Evolutionary conservation across 2,888 invertebrate genomes (phyloP).

Genomic region (Operophtera brumata): DNA sequence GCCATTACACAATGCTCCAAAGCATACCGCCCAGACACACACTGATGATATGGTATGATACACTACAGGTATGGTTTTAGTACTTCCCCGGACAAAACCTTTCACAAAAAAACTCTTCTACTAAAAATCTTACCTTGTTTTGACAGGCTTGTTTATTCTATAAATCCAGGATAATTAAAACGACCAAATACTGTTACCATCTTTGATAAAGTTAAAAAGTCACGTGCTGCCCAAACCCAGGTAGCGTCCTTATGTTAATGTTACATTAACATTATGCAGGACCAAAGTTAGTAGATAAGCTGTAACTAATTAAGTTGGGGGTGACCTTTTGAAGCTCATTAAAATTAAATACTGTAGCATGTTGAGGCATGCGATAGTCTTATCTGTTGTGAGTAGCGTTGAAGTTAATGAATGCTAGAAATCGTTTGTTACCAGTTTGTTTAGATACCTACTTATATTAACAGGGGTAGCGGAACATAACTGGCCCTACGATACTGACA

Average conservation of each 20-base stretch:
- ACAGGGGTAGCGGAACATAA: too few species aligned
- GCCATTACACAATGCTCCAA: too few species aligned
- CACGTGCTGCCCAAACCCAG: conserved; percentile 28
- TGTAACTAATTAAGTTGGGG: conserved; percentile 57
- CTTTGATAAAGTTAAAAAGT: conserved; percentile 22
- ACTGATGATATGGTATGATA: too few species aligned
- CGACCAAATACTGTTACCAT: neutral
- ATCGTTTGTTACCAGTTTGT: too few species aligned
- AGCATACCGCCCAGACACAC: too few species aligned
- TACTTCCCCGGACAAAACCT: too few species aligned
- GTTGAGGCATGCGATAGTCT: conserved; percentile 28
- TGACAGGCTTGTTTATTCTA: neutral
- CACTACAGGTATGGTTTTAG: too few species aligned
- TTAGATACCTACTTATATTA: too few species aligned
- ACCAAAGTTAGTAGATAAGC: conserved; percentile 44
- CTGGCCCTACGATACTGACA: too few species aligned
- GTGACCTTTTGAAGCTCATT: conserved; percentile 57
- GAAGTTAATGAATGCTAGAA: too few species aligned
- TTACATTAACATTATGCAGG: conserved; percentile 32
- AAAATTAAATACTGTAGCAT: conserved; percentile 49
- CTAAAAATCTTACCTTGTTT: too few species aligned
- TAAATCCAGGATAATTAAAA: neutral
- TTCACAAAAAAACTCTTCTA: too few species aligned
- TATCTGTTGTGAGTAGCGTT: conserved; percentile 1
- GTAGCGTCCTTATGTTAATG: conserved; percentile 25